Base-by-base conservation (phyloP, 2,888 invertebrate species). In the Halocaridina rubra region DNA sequence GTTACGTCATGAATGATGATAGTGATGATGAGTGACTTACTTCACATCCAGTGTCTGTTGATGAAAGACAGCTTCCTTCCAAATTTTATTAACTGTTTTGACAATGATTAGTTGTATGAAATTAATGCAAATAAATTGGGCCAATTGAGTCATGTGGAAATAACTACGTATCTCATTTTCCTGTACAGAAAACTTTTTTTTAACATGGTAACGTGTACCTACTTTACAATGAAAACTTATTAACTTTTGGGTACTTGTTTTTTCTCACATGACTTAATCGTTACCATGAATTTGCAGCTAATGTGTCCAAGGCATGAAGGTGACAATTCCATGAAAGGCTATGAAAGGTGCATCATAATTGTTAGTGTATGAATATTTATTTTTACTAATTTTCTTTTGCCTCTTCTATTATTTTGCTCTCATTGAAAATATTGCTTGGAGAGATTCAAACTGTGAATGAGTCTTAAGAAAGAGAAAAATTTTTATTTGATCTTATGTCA, bases 301-400 rank as follows among this genome's bases (percentile, higher is more conserved):
- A 67, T 16, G 24, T 67, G 16, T 67, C 24, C 24, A 30, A 69
- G 69, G 69, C 69, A 69, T 69, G 69, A 69, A 69, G 32, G 16
- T 30, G 29, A 30, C 69, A 69, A 69, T 69, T 69, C 69, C 69
- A 69, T 69, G 69, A 69, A 69, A 30, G 69, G 53, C 19, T 53
- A 53, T 53, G 53, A 53, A 53, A 53, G 53, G 53, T 53, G 53
- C 53, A 53, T 53, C 53, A 53, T 53, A 19, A 19, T 46, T 57
- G 57, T 57, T 57, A 19, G 22, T n/a, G 13, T 22, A 57, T 19
- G 8, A 8, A 5, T 19, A n/a, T 22, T 57, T 57, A 22, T 10
- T 57, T 57, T n/a, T 19, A 19, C 19, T 57, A 5, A 10, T n/a
- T 57, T 19, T 57, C 19, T 67, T 30, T 53, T 53, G 53, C 53